Evolutionary conservation across 2,888 invertebrate species (phyloP).

Genomic region (Harmothoe impar): DNA sequence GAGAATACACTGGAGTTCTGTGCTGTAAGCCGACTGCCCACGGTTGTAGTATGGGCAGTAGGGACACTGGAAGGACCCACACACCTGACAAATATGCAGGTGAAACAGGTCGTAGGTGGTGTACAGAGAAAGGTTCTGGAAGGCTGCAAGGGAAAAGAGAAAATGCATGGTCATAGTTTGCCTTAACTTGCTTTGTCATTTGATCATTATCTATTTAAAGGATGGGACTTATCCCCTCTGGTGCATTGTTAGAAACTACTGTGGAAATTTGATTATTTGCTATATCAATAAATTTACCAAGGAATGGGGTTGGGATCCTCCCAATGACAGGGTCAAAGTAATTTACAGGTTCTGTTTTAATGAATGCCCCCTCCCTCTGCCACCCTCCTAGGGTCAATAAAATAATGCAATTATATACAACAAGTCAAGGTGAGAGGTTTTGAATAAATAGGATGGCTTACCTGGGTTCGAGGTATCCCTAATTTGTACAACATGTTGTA

Average conservation of each 20-base stretch:
- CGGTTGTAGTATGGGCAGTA: conserved; percentile 82
- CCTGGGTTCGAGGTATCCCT: conserved; percentile 63
- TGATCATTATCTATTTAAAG: neutral
- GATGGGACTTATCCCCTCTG: neutral
- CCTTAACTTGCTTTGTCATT: neutral
- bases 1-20: conserved; percentile 65
- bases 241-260: neutral
- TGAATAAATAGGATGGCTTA: conserved; percentile 3
- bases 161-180: conserved; percentile 16
- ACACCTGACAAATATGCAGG: conserved; percentile 82
- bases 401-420: no score
- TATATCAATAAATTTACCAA: no score
- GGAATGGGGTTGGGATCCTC: no score
- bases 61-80: conserved; percentile 83
- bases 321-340: no score
- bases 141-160: conserved; percentile 73
- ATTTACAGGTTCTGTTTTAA: no score
- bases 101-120: conserved; percentile 78
- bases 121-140: conserved; percentile 79
- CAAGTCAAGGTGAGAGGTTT: no score
- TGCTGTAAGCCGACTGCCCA: conserved; percentile 56
- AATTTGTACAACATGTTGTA: conserved; percentile 65
- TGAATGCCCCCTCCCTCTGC: no score
- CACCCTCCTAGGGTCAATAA: no score
- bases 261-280: neutral